Base-by-base conservation (phyloP, 2,113 vertebrate genomes). In the Cercopithecus mona region DNA sequence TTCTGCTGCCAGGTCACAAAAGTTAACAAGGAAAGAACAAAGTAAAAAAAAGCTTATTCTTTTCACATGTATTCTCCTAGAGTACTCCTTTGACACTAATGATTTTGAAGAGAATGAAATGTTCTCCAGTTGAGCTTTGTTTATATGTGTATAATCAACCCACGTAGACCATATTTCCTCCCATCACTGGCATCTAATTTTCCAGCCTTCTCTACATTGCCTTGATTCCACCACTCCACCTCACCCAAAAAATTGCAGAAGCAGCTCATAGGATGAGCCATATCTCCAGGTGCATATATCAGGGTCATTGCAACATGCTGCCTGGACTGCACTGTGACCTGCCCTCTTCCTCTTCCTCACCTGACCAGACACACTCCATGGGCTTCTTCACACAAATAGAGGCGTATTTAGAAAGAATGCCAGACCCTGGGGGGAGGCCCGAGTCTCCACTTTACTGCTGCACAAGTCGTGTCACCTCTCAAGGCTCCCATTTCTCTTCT, bases 331-430 rank as follows among this genome's bases (percentile, higher is more conserved):
- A 1, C 83, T 25, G 20, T 2, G 27, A 72, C 16, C 35, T 64
- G 18, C 20, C 55, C 32, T 75, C 86, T 4, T 73, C 22, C 13
- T 55, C 13, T 92, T 59, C 59, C 50, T 55, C 57, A 45, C 0
- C n/a, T 13, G 3, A 23, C 4, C 23, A 14, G 27, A 35, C 18
- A 7, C 7, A 7, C 3, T 3, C 1, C 7, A 4, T 5, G 27
- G 66, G 45, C 72, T 10, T 59, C 83, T 50, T 57, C 64, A 11
- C 3, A 18, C 64, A 48, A 8, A 59, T 9, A 64, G 57, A 61
- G 32, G 10, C 27, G 7, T 27, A 12, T 8, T 45, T 18, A 72
- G 45, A 18, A 27, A 64, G n/a, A 35, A 12, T 1, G 59, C 35
- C 90, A 73, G 82, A 12, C 27, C 4, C 76, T 9, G 3, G 2